Percentiles rank a stretch among this genome's conserved stretches.
These are phyloP conservation scores for Ctena decussata DNA, from an alignment of 2,888 invertebrate genomes.

Conservation along the genomic window DNA sequence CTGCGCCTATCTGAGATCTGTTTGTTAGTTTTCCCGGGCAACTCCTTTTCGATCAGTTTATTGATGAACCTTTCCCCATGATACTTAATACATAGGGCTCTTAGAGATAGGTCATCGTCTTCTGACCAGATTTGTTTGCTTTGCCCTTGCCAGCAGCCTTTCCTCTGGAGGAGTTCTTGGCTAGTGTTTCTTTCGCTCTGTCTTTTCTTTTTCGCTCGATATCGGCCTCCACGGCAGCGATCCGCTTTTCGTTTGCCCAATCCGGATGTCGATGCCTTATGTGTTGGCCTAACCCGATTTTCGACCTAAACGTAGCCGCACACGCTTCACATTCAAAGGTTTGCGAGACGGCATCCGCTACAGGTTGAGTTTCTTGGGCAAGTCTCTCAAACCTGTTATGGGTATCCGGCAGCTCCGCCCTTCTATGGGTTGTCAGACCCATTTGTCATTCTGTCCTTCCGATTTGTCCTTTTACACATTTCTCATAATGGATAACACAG, in stretches of 20 bases:
- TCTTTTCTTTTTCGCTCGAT: background rate
- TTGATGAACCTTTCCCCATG: background rate
- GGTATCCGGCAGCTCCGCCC: background rate
- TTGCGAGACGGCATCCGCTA: background rate
- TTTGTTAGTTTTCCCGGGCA: background rate
- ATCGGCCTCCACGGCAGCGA: background rate
- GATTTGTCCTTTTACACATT: background rate
- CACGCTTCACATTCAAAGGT: background rate
- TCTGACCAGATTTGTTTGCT: background rate
- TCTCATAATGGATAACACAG: background rate
- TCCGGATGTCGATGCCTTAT: conserved; percentile 20
- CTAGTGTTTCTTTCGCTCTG: background rate
- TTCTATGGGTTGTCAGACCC: background rate
- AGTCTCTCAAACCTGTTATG: background rate
- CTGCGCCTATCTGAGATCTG: background rate
- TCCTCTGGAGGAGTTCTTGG: background rate
- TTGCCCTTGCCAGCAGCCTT: no score
- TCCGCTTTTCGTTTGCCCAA: conserved; percentile 13
- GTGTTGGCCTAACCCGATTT: conserved; percentile 16
- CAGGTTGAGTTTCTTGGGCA: background rate
- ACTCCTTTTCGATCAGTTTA: background rate
- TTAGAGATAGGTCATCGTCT: background rate
- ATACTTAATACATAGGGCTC: background rate
- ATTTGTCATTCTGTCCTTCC: background rate
- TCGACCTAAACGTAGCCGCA: background rate